Conservation (phyloP, 2,113 vertebrate genomes). For the Rhabdornis inornatus region DNA sequence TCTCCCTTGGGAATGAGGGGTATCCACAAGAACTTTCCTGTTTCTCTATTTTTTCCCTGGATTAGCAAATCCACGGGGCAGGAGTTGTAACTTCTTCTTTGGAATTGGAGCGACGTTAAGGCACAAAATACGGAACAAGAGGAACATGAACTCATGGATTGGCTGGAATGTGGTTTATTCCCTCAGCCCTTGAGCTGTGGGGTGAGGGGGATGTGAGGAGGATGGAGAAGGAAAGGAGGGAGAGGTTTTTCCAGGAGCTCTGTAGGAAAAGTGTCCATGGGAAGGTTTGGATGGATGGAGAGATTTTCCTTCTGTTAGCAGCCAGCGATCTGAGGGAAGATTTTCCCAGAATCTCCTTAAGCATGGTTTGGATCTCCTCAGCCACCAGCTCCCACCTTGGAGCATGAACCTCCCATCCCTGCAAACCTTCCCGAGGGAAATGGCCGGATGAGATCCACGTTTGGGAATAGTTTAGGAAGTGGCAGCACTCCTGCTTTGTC, state of each 20-base stretch:
- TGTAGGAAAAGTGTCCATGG: neutral
- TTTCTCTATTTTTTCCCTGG: neutral
- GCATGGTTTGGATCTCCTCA: fast-evolving
- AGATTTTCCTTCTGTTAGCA: neutral
- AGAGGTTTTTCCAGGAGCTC: neutral
- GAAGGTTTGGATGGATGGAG: neutral
- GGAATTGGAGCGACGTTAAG: fast-evolving
- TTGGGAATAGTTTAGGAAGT: neutral
- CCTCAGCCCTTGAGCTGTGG: neutral
- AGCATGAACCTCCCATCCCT: neutral
- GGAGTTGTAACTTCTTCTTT: too few species aligned
- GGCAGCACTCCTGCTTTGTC: fast-evolving
- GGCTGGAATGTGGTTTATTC: neutral
- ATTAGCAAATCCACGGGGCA: neutral
- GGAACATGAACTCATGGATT: neutral
- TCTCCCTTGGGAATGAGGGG: neutral
- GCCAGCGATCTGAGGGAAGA: fast-evolving
- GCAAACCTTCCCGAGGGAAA: neutral
- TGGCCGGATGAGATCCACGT: fast-evolving
- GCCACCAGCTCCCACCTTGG: neutral
- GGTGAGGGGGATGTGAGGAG: neutral
- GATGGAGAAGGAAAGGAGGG: neutral
- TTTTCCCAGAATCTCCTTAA: fast-evolving
- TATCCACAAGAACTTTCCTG: neutral
- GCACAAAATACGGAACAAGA: fast-evolving